Conservation (phyloP, 1,140 invertebrate genomes). For the Drosophila hydei region DNA sequence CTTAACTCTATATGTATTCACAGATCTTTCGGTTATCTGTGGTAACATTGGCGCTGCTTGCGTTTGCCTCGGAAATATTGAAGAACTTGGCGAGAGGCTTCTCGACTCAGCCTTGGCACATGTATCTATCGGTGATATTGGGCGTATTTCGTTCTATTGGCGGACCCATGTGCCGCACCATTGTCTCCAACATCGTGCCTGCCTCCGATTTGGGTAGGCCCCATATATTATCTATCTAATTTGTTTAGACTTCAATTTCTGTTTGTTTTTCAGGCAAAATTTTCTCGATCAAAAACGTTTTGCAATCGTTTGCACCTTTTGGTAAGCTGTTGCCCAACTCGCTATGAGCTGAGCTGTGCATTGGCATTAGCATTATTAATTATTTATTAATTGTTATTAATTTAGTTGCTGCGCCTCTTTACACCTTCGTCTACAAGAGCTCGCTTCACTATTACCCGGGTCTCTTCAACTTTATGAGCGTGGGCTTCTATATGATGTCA, state of each 20-base stretch:
- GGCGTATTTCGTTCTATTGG: slow-evolving; percentile 85
- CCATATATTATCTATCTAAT: neutral
- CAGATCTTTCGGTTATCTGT: slow-evolving; percentile 76
- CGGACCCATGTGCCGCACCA: slow-evolving; percentile 87
- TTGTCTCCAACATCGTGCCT: slow-evolving; percentile 88
- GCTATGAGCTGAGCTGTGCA: too few relatives aligned
- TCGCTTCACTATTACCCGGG: slow-evolving; percentile 85
- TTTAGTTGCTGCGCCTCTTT: slow-evolving; percentile 85
- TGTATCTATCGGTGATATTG: slow-evolving; percentile 85
- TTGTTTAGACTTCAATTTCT: neutral
- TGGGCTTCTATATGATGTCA: slow-evolving; percentile 80
- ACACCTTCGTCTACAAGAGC: slow-evolving; percentile 86
- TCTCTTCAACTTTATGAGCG: slow-evolving; percentile 85
- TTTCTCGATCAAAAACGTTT: slow-evolving; percentile 87
- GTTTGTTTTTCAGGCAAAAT: slow-evolving; percentile 84
- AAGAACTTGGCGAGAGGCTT: slow-evolving; percentile 85
- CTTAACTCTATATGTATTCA: neutral
- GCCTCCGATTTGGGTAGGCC: slow-evolving; percentile 87
- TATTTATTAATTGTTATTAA: slow-evolving; percentile 38
- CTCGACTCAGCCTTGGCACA: slow-evolving; percentile 86
- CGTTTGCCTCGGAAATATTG: slow-evolving; percentile 79
- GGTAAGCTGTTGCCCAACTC: slow-evolving; percentile 41
- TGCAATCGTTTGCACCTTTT: slow-evolving; percentile 87
- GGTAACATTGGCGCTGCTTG: slow-evolving; percentile 67
- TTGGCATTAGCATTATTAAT: neutral